These are phyloP conservation scores for Leucoma salicis DNA, from an alignment of 2,888 invertebrate genomes.

Conservation along the genomic window DNA sequence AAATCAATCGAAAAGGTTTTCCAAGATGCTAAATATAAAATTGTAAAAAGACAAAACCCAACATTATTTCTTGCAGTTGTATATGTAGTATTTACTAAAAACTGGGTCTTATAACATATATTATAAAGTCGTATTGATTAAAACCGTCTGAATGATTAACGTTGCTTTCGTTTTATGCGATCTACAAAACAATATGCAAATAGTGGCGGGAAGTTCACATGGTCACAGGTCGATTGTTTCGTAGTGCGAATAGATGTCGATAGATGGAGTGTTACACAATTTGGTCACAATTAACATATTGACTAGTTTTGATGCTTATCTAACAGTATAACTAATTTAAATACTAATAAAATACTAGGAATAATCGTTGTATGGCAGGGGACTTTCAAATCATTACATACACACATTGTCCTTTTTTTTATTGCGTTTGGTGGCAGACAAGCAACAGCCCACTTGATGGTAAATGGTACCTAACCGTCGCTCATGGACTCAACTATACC, in stretches of 20 bases:
- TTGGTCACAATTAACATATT: constrained; percentile 32
- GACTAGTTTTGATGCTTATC: constrained; percentile 25
- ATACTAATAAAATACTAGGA: too few species aligned
- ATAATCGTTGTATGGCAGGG: too few species aligned
- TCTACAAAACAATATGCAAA: constrained; percentile 50
- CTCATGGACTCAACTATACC: too few species aligned
- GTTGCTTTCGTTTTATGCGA: constrained; percentile 10
- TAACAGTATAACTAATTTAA: too few species aligned
- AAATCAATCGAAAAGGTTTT: not conserved
- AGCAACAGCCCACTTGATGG: too few species aligned
- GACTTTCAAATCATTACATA: too few species aligned
- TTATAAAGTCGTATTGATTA: not conserved
- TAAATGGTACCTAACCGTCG: too few species aligned
- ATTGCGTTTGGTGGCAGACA: too few species aligned
- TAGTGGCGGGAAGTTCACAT: constrained; percentile 47
- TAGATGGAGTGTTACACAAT: constrained; percentile 34
- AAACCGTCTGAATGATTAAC: constrained; percentile 7
- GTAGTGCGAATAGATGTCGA: constrained; percentile 43
- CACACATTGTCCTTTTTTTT: too few species aligned
- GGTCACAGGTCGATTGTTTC: constrained; percentile 44
- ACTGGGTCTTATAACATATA: constrained; percentile 1
- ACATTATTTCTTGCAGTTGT: constrained; percentile 10
- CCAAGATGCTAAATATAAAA: constrained; percentile 4
- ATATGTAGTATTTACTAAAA: not conserved
- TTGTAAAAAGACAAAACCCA: constrained; percentile 13